phyloP scores from a whole-genome alignment of 2,797 vertebrate genomes.

The Periophthalmus magnuspinnatus region DNA sequence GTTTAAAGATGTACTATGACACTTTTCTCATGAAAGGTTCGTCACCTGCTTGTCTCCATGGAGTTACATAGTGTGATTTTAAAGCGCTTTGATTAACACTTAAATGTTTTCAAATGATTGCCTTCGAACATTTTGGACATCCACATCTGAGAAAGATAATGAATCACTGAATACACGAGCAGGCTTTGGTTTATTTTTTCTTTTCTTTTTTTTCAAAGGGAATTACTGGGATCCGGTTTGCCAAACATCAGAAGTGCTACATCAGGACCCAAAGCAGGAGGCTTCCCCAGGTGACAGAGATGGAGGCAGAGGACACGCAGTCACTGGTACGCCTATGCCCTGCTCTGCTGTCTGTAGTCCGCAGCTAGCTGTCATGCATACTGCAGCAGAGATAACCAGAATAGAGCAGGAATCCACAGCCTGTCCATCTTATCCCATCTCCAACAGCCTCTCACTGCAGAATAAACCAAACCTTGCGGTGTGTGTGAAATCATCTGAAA shows the following conservation, averaged over 20 bases:
- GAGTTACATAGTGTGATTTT: too few relatives aligned
- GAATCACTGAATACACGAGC: conserved; percentile 56
- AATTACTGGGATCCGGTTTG: conserved; percentile 92
- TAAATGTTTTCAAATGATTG: too few relatives aligned
- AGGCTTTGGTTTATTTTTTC: conserved; percentile 38
- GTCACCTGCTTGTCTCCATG: too few relatives aligned
- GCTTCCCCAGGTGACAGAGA: conserved; percentile 81
- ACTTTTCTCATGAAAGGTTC: too few relatives aligned
- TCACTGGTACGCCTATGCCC: conserved; percentile 67
- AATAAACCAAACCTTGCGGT: conserved; percentile 74
- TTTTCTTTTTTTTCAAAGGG: conserved; percentile 79
- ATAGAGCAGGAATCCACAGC: conserved; percentile 61
- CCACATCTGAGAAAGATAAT: conserved; percentile 58
- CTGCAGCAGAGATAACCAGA: conserved; percentile 66
- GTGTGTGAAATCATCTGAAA: conserved; percentile 73
- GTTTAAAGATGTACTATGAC: too few relatives aligned
- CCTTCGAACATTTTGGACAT: conserved; percentile 15
- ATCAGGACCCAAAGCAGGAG: conserved; percentile 92
- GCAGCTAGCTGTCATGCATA: conserved; percentile 67
- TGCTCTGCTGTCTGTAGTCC: conserved; percentile 46
- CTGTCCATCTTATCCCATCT: conserved; percentile 68
- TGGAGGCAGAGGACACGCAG: conserved; percentile 76
- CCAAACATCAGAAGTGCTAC: conserved; percentile 95
- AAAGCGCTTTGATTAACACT: too few relatives aligned
- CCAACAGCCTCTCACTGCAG: conserved; percentile 61